Percentiles rank a stretch among this genome's conserved stretches.
Conservation (phyloP, 2,113 vertebrate species). For the Physeter macrocephalus region DNA sequence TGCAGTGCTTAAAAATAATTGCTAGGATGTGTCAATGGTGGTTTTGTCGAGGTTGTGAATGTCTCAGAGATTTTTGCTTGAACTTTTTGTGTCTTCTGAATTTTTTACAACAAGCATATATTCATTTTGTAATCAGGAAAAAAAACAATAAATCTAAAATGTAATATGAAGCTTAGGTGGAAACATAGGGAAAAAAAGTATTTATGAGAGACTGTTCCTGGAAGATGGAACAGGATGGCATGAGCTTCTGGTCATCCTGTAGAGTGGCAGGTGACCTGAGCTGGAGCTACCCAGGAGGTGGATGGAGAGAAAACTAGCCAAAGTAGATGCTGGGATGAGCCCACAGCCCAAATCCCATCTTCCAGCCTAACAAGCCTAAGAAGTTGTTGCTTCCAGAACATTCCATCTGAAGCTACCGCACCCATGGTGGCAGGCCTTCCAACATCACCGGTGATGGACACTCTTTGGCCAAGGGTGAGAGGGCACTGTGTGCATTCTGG, state of each 20-base stretch:
- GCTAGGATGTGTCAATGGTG: fast-evolving
- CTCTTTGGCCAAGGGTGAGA: fast-evolving
- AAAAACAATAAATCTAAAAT: neutral
- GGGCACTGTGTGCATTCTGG: fast-evolving
- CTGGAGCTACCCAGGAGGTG: fast-evolving
- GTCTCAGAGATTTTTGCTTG: neutral
- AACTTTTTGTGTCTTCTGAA: neutral
- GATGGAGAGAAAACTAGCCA: neutral
- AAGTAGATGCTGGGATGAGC: neutral
- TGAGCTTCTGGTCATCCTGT: neutral
- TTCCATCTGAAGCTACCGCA: fast-evolving
- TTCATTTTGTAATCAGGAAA: neutral
- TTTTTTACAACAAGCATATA: neutral
- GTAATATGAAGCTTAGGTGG: neutral
- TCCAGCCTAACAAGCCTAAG: neutral
- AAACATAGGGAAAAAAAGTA: neutral
- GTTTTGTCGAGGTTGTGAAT: neutral
- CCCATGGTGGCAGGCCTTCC: fast-evolving
- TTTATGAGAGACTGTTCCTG: neutral
- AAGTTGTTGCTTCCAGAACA: neutral
- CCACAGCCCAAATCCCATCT: fast-evolving
- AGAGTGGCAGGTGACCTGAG: fast-evolving
- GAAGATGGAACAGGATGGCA: neutral
- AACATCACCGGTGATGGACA: fast-evolving
- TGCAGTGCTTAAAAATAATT: neutral